Percentiles rank a stretch among this genome's conserved stretches.
These are phyloP conservation scores for Coleophora deauratella DNA, from an alignment of 2,888 invertebrate genomes.

Conservation along the genomic window DNA sequence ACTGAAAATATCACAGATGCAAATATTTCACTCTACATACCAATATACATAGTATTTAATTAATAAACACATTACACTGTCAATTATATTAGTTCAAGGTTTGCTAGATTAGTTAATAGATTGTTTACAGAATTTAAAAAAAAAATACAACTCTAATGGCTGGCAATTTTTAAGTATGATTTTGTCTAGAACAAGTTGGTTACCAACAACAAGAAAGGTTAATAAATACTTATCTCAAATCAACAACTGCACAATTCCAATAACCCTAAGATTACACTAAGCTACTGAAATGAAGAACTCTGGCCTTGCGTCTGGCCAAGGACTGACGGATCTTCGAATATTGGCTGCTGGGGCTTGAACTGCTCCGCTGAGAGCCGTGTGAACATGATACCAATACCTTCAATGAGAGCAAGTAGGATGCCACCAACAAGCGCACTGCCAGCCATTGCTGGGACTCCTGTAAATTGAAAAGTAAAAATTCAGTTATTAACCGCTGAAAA, in stretches of 20 bases:
- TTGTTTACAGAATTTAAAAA: too few relatives aligned
- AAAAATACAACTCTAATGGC: too few relatives aligned
- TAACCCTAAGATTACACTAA: background rate
- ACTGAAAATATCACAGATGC: constrained; percentile 70
- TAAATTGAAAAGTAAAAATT: constrained; percentile 18
- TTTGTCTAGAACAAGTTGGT: too few relatives aligned
- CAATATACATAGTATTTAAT: too few relatives aligned
- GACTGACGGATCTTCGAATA: constrained; percentile 84
- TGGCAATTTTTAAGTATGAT: too few relatives aligned
- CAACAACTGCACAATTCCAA: background rate
- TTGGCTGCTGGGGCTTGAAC: constrained; percentile 87
- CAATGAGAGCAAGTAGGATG: constrained; percentile 94
- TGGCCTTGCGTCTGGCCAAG: constrained; percentile 72
- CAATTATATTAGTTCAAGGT: too few relatives aligned
- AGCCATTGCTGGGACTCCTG: constrained; percentile 87
- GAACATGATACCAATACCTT: constrained; percentile 96
- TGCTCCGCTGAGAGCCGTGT: constrained; percentile 94
- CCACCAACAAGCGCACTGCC: constrained; percentile 98
- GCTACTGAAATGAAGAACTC: constrained; percentile 45
- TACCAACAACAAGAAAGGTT: too few relatives aligned
- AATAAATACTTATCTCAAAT: too few relatives aligned
- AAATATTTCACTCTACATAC: constrained; percentile 38
- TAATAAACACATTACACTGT: too few relatives aligned
- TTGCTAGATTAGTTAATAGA: too few relatives aligned
- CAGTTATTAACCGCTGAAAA: too few relatives aligned